Evolutionary conservation across 2,113 vertebrate genomes (phyloP).

Genomic region (Loxodonta africana): DNA sequence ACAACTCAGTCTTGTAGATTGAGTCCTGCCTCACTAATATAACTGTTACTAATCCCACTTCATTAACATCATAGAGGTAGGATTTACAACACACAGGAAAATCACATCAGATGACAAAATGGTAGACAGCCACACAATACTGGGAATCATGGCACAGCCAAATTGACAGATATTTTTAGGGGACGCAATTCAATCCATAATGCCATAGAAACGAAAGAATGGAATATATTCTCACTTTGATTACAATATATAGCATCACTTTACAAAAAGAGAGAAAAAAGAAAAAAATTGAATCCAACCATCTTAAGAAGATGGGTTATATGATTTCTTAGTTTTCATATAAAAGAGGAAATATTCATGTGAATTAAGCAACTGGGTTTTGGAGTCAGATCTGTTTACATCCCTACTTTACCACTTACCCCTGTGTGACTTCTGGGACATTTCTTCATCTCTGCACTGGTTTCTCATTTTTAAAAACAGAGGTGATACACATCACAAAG

Average conservation of each 20-base stretch:
- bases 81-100: no score
- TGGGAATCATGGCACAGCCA: no score
- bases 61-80: no score
- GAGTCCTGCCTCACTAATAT: no score
- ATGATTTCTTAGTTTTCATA: neutral
- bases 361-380: neutral
- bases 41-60: no score
- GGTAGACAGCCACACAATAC: no score
- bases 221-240: neutral
- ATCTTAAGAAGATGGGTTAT: neutral
- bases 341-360: neutral
- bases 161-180: no score
- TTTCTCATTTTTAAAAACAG: neutral
- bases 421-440: neutral
- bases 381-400: neutral
- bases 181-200: no score
- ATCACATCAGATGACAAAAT: no score
- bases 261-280: neutral
- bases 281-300: neutral
- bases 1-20: no score
- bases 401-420: neutral
- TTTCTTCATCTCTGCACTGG: neutral
- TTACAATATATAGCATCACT: neutral
- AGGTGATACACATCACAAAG: neutral
- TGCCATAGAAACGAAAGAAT: neutral